Percentiles rank a stretch among this genome's conserved stretches.
phyloP scores from a whole-genome alignment of 2,888 invertebrate genomes.

The Ormyrus thymus region DNA sequence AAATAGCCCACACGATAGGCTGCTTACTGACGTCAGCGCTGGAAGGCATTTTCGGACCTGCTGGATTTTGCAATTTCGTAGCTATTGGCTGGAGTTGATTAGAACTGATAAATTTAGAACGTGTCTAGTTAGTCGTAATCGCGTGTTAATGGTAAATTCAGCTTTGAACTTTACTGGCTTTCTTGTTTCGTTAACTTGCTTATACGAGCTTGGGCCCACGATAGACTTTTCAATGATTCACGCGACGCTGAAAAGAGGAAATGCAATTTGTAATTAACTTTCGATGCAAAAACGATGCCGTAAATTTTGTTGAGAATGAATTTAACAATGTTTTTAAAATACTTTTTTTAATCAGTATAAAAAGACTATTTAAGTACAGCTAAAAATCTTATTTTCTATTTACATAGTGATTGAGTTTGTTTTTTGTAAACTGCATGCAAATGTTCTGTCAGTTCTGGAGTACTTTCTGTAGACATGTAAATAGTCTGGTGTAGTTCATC shows the following conservation, averaged over 20 bases:
- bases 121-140: constrained; percentile 29
- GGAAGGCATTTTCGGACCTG: neutral
- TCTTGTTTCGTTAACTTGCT: constrained; percentile 1
- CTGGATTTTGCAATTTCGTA: constrained; percentile 33
- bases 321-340: neutral
- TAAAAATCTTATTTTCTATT: constrained; percentile 13
- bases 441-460: constrained; percentile 77
- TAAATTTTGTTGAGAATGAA: neutral
- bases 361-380: neutral
- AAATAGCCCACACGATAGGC: neutral
- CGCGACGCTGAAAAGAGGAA: neutral
- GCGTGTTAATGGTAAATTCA: constrained; percentile 62
- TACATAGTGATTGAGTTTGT: constrained; percentile 18
- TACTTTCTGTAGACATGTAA: constrained; percentile 78
- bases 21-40: constrained; percentile 7
- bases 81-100: neutral
- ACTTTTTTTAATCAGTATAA: neutral
- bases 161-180: constrained; percentile 50
- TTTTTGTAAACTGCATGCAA: constrained; percentile 76
- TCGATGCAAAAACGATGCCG: neutral
- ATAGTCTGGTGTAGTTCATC: constrained; percentile 74
- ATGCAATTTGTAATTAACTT: constrained; percentile 7
- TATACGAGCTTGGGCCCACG: neutral
- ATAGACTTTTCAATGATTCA: neutral
- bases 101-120: constrained; percentile 32